Percentiles rank a stretch among this genome's conserved stretches.
Evolutionary conservation across 2,888 invertebrate species (phyloP).

Genomic region (Suillia variegata): DNA sequence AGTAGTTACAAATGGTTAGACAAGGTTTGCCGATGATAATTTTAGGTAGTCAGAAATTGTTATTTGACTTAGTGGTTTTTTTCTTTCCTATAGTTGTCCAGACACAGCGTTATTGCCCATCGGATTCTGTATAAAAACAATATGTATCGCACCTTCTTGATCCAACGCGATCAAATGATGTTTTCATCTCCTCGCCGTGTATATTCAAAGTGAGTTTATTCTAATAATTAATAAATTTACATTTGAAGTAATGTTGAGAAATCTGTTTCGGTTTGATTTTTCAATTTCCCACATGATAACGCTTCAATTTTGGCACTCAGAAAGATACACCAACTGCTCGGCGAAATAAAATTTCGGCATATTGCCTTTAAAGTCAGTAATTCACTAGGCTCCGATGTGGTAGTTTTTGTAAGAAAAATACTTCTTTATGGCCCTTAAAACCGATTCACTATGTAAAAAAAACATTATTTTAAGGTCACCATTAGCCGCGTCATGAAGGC

Average conservation of each 20-base stretch:
- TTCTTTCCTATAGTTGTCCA: conserved; percentile 77
- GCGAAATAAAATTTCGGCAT: conserved; percentile 70
- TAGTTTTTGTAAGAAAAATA: conserved; percentile 85
- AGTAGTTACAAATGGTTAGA: conserved; percentile 94
- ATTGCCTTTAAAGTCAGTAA: conserved; percentile 78
- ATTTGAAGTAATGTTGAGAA: neutral
- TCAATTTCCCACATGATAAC: neutral
- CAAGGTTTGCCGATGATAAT: too few species aligned
- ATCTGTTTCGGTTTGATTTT: conserved; percentile 2
- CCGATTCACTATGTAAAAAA: too few species aligned
- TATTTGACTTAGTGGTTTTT: conserved; percentile 11
- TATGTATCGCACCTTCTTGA: conserved; percentile 83
- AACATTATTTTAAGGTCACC: too few species aligned
- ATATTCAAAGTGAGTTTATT: conserved; percentile 77
- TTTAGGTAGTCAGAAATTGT: too few species aligned
- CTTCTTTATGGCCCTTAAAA: too few species aligned
- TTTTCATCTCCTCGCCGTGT: conserved; percentile 85
- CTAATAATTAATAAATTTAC: too few species aligned
- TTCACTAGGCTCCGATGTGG: conserved; percentile 88
- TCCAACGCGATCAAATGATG: conserved; percentile 75
- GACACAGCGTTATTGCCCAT: conserved; percentile 83
- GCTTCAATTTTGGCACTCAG: conserved; percentile 56
- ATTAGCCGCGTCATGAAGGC: conserved; percentile 87
- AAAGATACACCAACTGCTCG: conserved; percentile 81
- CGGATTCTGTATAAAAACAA: conserved; percentile 83